Evolutionary conservation across 2,797 vertebrate genomes (phyloP).

Genomic region (Florisuga fusca): DNA sequence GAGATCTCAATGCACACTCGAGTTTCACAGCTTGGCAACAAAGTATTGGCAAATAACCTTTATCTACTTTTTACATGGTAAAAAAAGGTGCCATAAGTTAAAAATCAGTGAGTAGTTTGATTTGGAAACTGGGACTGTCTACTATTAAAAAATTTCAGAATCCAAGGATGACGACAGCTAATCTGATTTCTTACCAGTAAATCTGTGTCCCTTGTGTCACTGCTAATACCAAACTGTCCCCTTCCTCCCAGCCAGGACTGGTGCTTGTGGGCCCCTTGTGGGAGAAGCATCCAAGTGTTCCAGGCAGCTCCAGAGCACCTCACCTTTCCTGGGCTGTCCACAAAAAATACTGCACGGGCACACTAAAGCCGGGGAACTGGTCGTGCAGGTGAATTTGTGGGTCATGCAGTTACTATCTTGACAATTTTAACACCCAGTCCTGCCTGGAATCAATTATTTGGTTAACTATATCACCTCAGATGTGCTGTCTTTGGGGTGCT

Average conservation of each 20-base stretch:
- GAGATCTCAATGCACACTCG: rapidly evolving
- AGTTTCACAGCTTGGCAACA: background rate
- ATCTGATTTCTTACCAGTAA: background rate
- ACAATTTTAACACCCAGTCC: background rate
- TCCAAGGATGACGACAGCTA: background rate
- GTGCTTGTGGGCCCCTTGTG: background rate
- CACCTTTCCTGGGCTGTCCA: background rate
- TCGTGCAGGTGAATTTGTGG: background rate
- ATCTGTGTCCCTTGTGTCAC: background rate
- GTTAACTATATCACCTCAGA: background rate
- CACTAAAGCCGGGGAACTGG: background rate
- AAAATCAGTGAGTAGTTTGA: background rate
- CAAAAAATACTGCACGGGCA: background rate
- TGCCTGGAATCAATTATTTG: background rate
- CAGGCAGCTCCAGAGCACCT: background rate
- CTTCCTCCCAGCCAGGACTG: background rate
- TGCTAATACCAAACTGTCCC: background rate
- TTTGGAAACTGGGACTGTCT: background rate
- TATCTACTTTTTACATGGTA: background rate
- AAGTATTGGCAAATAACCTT: background rate
- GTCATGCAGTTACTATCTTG: background rate
- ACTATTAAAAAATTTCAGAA: background rate
- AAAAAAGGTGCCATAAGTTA: background rate
- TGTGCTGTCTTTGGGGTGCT: background rate
- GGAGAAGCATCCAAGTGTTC: background rate